These are phyloP conservation scores for Furnarius figulus DNA, from an alignment of 2,113 vertebrate species.

Conservation along the genomic window DNA sequence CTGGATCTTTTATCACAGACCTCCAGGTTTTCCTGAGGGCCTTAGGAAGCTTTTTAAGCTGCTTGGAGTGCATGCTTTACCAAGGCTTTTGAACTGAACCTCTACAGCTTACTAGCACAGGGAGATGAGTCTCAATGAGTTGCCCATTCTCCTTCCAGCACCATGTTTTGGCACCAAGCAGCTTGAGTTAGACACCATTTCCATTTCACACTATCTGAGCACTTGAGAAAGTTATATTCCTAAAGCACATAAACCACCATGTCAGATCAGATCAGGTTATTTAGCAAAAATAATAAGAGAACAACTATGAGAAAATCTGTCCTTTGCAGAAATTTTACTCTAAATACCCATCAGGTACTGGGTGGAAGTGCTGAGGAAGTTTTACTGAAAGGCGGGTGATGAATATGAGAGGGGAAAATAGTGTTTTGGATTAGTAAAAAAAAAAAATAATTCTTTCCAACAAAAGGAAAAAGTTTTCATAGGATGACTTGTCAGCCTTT, in stretches of 20 bases:
- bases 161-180: rapidly evolving
- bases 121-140: background rate
- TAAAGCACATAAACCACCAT: background rate
- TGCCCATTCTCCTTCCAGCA: background rate
- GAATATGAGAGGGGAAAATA: background rate
- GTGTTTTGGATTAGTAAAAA: background rate
- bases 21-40: background rate
- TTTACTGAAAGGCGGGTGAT: background rate
- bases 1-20: background rate
- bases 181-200: background rate
- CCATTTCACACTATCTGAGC: background rate
- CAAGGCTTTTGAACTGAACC: background rate
- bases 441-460: background rate
- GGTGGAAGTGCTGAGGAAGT: background rate
- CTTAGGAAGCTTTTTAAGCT: background rate
- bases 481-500: background rate
- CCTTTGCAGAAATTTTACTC: background rate
- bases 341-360: background rate
- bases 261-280: background rate
- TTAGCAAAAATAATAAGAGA: background rate
- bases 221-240: background rate
- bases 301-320: background rate
- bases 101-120: background rate
- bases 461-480: background rate
- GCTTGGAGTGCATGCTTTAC: background rate